phyloP scores from a whole-genome alignment of 2,113 vertebrate genomes.

The Eclectus roratus region DNA sequence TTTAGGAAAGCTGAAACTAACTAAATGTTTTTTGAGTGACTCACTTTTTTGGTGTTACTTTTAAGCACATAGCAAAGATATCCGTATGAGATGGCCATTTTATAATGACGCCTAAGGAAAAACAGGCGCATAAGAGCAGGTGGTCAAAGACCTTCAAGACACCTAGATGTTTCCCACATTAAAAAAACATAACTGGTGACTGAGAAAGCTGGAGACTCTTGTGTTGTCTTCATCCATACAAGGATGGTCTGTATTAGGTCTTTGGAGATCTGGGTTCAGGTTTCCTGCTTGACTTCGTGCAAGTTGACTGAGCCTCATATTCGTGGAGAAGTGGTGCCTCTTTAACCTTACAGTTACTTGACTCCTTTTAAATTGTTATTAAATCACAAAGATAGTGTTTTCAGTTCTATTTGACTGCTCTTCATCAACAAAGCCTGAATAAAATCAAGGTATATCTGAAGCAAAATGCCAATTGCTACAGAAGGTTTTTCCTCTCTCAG shows the following conservation, averaged over 20 bases:
- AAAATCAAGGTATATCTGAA: neutral
- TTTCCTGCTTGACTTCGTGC: neutral
- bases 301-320: neutral
- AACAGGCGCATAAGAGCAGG: neutral
- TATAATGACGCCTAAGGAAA: neutral
- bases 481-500: neutral
- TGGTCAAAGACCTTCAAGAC: neutral
- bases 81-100: neutral
- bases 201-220: neutral
- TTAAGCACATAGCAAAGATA: neutral
- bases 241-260: neutral
- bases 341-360: fast-evolving
- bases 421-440: neutral
- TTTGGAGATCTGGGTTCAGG: neutral
- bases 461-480: neutral
- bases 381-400: neutral
- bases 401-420: neutral
- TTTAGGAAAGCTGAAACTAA: neutral
- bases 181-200: fast-evolving
- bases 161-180: neutral
- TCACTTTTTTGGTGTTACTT: neutral
- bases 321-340: neutral
- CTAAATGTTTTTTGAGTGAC: neutral
- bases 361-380: fast-evolving
- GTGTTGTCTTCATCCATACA: fast-evolving